Conservation (phyloP, 2,797 vertebrate species). For the Chaunax sp. region DNA sequence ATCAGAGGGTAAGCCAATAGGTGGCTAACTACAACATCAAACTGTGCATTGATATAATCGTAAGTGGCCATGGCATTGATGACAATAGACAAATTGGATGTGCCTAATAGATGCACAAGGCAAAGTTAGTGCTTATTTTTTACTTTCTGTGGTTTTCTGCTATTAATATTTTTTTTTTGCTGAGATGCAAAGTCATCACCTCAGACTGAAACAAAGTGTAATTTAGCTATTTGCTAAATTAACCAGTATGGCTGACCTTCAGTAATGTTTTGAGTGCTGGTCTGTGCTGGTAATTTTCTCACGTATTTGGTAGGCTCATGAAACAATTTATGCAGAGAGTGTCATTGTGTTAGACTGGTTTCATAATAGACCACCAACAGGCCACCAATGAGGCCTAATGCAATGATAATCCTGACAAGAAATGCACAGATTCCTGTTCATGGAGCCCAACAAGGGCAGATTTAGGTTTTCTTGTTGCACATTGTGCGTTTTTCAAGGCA, state of each 20-base stretch:
- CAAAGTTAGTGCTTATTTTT: too few relatives aligned
- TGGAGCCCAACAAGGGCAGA: slow-evolving; percentile 33
- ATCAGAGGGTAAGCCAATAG: too few relatives aligned
- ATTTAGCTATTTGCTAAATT: too few relatives aligned
- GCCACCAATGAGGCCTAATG: slow-evolving; percentile 22
- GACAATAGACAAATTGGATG: too few relatives aligned
- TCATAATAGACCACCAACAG: slow-evolving; percentile 53
- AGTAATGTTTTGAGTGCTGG: not conserved
- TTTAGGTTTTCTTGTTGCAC: slow-evolving; percentile 20
- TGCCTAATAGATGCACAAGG: too few relatives aligned
- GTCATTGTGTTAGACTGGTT: slow-evolving; percentile 2
- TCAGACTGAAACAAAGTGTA: too few relatives aligned
- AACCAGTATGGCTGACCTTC: not conserved
- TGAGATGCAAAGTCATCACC: too few relatives aligned
- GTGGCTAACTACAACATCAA: too few relatives aligned
- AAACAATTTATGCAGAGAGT: not conserved
- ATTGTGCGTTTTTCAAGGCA: slow-evolving; percentile 53
- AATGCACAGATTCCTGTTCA: slow-evolving; percentile 41
- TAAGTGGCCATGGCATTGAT: too few relatives aligned
- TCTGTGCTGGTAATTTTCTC: not conserved
- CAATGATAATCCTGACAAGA: slow-evolving; percentile 47
- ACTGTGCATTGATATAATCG: too few relatives aligned
- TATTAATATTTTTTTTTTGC: too few relatives aligned
- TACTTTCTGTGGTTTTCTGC: too few relatives aligned
- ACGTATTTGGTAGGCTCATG: not conserved